Base-by-base conservation (phyloP, 1,140 invertebrate species). In the Heliconius nattereri region DNA sequence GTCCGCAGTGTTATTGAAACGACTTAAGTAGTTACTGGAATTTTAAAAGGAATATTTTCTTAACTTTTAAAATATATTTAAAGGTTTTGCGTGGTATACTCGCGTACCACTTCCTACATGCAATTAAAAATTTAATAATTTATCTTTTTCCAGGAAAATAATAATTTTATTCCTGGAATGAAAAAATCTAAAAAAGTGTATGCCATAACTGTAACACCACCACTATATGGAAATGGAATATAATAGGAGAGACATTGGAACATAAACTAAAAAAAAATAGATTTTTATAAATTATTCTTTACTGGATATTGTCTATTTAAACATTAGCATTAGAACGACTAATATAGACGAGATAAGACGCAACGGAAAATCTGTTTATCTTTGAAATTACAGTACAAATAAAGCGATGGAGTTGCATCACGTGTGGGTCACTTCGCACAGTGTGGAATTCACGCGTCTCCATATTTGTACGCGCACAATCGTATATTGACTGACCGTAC, bases 401-500 rank as follows among this genome's bases (percentile, higher is more conserved):
- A 76, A 76, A 45, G 23, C 35, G 5, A 70, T 71, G 35, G 1
- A 40, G 23, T 70, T 45, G 29, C 60, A 70, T 49, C 74, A 37
- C 20, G 32, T 37, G 54, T 3, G 19, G 75, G 75, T 70, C 75
- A 71, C 75, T 70, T 49, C 75, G 45, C 37, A 49, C 75, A 71
- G 16, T 60, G 66, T 76, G 75, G 75, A 49, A 76, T 76, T 45
- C 72, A 70, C 35, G 35, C 57, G 35, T 32, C 73, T 32, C 78
- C 78, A 49, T 79, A 79, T 79, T 20, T 52, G 49, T 52, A 70
- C 23, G 78, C 60, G 16, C 57, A 79, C 73, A 71, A 74, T 75
- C 73, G 73, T 32, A n/a, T 60, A 75, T 79, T 75, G 72, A 79
- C 32, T 57, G 72, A 75, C 52, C 72, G 35, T 74, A 74, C 74